These are phyloP conservation scores for Petrosia ficiformis DNA, from an alignment of 37 sponge, comb jelly and placozoan species.

Conservation along the genomic window DNA sequence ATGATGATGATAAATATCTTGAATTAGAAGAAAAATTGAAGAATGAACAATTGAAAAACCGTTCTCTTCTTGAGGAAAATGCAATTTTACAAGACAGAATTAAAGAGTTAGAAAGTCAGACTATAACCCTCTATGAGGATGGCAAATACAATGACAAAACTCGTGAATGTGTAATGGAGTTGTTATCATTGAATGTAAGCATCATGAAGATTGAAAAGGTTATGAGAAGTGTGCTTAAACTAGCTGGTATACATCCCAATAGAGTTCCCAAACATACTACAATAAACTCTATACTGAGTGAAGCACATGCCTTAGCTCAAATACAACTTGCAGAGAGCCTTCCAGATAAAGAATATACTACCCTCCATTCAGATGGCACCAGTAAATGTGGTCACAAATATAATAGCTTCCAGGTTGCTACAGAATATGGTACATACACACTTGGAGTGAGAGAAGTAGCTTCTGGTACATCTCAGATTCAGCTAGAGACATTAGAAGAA, in stretches of 20 bases:
- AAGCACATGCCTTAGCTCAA: not conserved
- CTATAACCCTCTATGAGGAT: not conserved
- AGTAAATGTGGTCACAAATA: constrained; percentile 31
- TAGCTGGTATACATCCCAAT: not conserved
- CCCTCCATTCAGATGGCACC: constrained; percentile 30
- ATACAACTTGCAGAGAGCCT: constrained; percentile 7
- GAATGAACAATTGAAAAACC: no score
- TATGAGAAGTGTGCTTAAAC: constrained; percentile 1
- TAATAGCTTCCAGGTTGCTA: constrained; percentile 1
- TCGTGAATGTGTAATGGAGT: constrained; percentile 3
- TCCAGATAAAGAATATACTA: not conserved
- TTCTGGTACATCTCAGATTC: constrained; percentile 6
- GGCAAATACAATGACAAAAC: not conserved
- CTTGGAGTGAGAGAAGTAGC: constrained; percentile 6
- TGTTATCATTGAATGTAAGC: not conserved
- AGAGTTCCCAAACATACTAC: constrained; percentile 5
- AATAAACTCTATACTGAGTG: not conserved
- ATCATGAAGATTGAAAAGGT: not conserved
- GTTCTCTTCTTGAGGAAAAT: no score
- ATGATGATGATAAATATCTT: no score
- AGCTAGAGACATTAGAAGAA: not conserved
- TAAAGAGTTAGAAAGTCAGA: not conserved
- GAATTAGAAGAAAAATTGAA: no score
- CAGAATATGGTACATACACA: not conserved
- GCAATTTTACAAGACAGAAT: not conserved